Base-by-base conservation (phyloP, 2,797 vertebrate genomes). In the Semaprochilodus insignis region DNA sequence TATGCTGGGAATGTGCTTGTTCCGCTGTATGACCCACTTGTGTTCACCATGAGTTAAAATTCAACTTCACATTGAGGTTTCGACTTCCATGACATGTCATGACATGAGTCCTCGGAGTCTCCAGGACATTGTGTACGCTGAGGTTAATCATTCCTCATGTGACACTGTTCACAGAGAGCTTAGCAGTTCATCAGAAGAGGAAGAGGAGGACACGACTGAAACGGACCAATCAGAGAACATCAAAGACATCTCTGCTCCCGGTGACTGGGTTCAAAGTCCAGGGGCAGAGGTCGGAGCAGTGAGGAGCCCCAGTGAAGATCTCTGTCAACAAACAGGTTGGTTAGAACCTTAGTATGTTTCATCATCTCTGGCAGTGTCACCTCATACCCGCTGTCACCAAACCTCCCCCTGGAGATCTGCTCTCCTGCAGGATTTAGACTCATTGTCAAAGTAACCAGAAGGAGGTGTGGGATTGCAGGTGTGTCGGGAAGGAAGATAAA, bases 101-200 rank as follows among this genome's bases (percentile, higher is more conserved):
- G 74, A 77, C 78, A 66, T 73, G 66, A 25, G 60, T 62, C 27
- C n/a, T 65, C 73, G 6, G 5, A 10, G 44, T 48, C 10, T 13
- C 40, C 62, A 72, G 27, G 14, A 14, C 25, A 71, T 21, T 67
- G 34, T 67, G 57, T 71, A 59, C 55, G 15, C 27, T 70, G 83
- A 21, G 34, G 81, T 77, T 76, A 81, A 36, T 77, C n/a, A 84
- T 70, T 87, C 40, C 76, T 77, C 51, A 8, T 27, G 19, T 63
- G 59, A 25, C 63, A 63, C 40, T 36, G 40, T 57, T 52, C 69
- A 66, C 74, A 86, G 85, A 70, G 66, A 86, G 65, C 57, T n/a
- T 25, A 54, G n/a, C 34, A 62, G 66, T 25, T 27, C n/a, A 51
- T 19, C 48, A 15, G 55, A 52, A 60, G 74, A 75, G 54, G 73